phyloP scores from a whole-genome alignment of 2,797 vertebrate genomes.

The Epinephelus coioides region DNA sequence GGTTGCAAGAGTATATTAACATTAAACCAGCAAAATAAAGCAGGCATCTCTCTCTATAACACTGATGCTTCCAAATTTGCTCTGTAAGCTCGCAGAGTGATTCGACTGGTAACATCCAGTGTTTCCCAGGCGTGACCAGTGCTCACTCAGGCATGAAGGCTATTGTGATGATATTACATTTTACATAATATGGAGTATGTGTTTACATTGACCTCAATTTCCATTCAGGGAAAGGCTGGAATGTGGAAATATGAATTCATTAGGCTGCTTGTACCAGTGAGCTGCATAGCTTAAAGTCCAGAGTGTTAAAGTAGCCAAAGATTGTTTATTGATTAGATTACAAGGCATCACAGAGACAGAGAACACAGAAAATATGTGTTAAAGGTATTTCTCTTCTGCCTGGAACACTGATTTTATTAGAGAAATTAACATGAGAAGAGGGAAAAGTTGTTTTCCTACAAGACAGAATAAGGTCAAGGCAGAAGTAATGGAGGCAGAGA shows the following conservation, averaged over 20 bases:
- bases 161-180: constrained; percentile 68
- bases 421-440: background rate
- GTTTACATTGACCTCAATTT: constrained; percentile 68
- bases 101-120: constrained; percentile 32
- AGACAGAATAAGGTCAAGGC: background rate
- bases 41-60: background rate
- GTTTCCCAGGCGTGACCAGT: constrained; percentile 25
- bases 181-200: constrained; percentile 46
- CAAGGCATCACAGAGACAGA: too few species aligned
- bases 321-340: background rate
- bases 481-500: constrained; percentile 3
- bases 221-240: constrained; percentile 48
- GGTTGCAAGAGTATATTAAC: too few species aligned
- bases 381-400: background rate
- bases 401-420: background rate
- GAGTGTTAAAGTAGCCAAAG: background rate
- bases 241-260: constrained; percentile 56
- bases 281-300: background rate
- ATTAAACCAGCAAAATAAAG: background rate
- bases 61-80: constrained; percentile 1
- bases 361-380: background rate
- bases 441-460: background rate
- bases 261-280: constrained; percentile 18
- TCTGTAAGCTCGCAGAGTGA: constrained; percentile 13
- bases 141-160: constrained; percentile 39